Evolutionary conservation across 2,888 invertebrate species (phyloP).

Genomic region (Cryptocheilus praepositus): DNA sequence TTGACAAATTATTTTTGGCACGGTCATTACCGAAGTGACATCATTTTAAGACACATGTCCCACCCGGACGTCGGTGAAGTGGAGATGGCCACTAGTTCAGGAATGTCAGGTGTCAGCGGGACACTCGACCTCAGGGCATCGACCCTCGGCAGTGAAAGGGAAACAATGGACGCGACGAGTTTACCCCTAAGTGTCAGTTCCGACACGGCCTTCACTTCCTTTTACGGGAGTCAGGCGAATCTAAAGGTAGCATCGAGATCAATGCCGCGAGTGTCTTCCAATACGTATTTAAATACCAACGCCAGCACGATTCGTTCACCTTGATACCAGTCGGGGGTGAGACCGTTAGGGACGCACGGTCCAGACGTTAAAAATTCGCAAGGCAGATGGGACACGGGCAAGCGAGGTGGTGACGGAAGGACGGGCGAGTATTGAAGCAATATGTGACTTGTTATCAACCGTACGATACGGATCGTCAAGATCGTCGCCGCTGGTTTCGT

Average conservation of each 20-base stretch:
- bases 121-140: constrained; percentile 75
- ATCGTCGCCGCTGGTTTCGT: neutral
- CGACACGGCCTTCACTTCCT: constrained; percentile 77
- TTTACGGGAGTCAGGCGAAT: constrained; percentile 76
- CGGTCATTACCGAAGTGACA: constrained; percentile 56
- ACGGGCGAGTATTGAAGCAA: too few species aligned
- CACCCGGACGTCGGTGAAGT: constrained; percentile 69
- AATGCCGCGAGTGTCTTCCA: constrained; percentile 51
- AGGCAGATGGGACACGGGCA: constrained; percentile 23
- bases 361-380: constrained; percentile 15
- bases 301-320: constrained; percentile 21
- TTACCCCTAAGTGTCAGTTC: constrained; percentile 77
- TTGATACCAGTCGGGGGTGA: constrained; percentile 23
- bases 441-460: neutral
- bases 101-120: constrained; percentile 69
- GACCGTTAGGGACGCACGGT: constrained; percentile 24
- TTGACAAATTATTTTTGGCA: constrained; percentile 20
- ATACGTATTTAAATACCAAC: constrained; percentile 34
- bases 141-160: constrained; percentile 72
- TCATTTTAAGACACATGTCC: constrained; percentile 70
- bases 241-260: constrained; percentile 58
- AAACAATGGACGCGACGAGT: constrained; percentile 71
- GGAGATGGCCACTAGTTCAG: constrained; percentile 70
- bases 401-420: neutral
- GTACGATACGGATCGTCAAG: neutral